phyloP scores from a whole-genome alignment of 2,113 vertebrate genomes.

The Spheniscus mendiculus region DNA sequence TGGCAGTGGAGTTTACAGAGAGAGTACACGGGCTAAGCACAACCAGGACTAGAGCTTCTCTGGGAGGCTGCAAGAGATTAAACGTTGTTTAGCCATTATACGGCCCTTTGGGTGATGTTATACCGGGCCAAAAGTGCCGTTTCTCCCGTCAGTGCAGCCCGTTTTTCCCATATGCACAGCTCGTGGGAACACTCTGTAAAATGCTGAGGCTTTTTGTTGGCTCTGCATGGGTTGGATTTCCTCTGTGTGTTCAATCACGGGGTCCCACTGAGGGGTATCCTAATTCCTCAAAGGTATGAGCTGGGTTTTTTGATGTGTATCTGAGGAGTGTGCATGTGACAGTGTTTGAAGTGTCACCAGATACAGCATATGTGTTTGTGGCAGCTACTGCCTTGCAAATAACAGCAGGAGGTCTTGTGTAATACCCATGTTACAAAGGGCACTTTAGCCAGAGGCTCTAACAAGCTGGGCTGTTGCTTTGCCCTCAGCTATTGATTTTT shows the following conservation, averaged over 20 bases:
- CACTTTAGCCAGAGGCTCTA: neutral
- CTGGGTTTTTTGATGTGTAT: neutral
- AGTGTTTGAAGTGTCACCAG: neutral
- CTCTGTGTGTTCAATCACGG: neutral
- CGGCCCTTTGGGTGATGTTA: neutral
- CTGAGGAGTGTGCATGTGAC: neutral
- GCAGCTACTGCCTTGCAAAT: neutral
- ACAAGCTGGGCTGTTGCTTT: neutral
- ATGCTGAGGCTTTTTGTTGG: neutral
- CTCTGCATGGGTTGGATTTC: neutral
- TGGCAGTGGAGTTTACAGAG: neutral
- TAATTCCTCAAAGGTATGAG: neutral
- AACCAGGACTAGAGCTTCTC: neutral
- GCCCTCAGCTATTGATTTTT: conserved; percentile 8
- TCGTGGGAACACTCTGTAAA: neutral
- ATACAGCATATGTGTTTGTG: neutral
- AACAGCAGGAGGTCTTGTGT: neutral
- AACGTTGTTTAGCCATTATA: neutral
- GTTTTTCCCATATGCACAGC: neutral
- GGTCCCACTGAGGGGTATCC: neutral
- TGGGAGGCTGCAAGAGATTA: neutral
- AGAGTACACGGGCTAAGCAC: neutral
- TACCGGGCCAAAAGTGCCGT: neutral
- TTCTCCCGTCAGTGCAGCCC: neutral
- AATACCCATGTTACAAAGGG: neutral